phyloP scores from a whole-genome alignment of 2,888 invertebrate genomes.

The Panorpa germanica region DNA sequence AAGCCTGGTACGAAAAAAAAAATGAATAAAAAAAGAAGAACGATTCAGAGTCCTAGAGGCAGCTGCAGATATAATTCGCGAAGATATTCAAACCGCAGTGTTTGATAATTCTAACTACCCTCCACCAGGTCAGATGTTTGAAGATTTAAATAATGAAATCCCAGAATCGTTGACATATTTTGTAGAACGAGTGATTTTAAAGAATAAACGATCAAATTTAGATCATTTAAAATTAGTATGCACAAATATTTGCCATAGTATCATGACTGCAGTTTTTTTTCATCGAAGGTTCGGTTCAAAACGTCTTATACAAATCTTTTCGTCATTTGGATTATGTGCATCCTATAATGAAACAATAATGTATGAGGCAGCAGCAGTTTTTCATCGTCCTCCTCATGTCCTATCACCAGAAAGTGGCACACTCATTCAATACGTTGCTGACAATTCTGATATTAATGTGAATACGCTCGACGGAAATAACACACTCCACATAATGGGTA shows the following conservation, averaged over 20 bases:
- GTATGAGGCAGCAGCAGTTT: constrained; percentile 15
- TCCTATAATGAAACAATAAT: constrained; percentile 14
- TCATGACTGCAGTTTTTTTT: constrained; percentile 13
- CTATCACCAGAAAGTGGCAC: constrained; percentile 13
- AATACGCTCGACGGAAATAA: constrained; percentile 15
- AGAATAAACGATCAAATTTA: constrained; percentile 13
- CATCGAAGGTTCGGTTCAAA: constrained; percentile 6
- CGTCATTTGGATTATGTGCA: too few species aligned
- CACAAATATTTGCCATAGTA: constrained; percentile 12
- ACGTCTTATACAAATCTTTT: too few species aligned
- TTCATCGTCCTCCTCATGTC: constrained; percentile 13
- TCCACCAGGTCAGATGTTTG: constrained; percentile 18
- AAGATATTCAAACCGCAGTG: constrained; percentile 19
- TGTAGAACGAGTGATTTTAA: constrained; percentile 16
- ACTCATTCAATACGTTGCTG: constrained; percentile 14
- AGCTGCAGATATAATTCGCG: constrained; percentile 20
- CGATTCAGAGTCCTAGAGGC: constrained; percentile 18
- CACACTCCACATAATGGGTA: constrained; percentile 17
- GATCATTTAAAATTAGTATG: too few species aligned
- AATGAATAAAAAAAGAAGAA: constrained; percentile 15
- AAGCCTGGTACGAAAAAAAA: too few species aligned
- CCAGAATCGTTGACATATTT: constrained; percentile 18
- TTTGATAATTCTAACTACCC: constrained; percentile 19
- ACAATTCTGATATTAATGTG: constrained; percentile 16
- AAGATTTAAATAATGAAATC: too few species aligned